phyloP scores from a whole-genome alignment of 2,797 vertebrate species.

The Clarias platycephalus region DNA sequence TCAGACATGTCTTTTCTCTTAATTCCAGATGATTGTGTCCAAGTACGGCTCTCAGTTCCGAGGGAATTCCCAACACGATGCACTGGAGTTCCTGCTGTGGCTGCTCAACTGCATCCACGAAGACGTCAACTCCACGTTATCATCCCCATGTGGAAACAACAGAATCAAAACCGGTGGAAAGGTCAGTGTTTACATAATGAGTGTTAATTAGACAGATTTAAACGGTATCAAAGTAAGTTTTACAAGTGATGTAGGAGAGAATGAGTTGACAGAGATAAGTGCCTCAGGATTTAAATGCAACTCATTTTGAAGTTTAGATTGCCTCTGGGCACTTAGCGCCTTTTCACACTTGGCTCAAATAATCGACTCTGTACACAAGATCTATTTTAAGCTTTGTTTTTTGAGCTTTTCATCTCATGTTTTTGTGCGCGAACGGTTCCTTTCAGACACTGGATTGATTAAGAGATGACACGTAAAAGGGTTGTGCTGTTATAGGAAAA shows the following conservation, averaged over 20 bases:
- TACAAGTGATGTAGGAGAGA: not conserved
- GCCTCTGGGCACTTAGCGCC: not conserved
- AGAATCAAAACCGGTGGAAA: conserved; percentile 64
- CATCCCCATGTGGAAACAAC: conserved; percentile 68
- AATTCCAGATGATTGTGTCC: conserved; percentile 83
- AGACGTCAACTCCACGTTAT: conserved; percentile 79
- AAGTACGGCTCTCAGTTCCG: conserved; percentile 91
- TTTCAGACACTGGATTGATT: not conserved
- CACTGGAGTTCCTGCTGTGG: conserved; percentile 96
- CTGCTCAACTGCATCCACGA: conserved; percentile 90
- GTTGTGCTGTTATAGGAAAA: not conserved
- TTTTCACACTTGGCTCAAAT: not conserved
- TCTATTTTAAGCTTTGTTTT: not conserved
- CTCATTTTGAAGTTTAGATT: not conserved
- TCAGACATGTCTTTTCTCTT: conserved; percentile 23
- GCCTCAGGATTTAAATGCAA: not conserved
- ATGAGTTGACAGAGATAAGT: not conserved
- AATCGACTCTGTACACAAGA: not conserved
- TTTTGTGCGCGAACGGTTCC: not conserved
- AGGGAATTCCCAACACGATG: conserved; percentile 92
- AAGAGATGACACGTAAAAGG: not conserved
- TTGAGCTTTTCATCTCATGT: not conserved
- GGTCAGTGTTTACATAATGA: conserved; percentile 67
- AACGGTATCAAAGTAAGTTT: not conserved
- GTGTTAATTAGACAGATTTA: not conserved